Base-by-base conservation (phyloP, 53 echinoderm and acorn worm species). In the Apostichopus leukothele region DNA sequence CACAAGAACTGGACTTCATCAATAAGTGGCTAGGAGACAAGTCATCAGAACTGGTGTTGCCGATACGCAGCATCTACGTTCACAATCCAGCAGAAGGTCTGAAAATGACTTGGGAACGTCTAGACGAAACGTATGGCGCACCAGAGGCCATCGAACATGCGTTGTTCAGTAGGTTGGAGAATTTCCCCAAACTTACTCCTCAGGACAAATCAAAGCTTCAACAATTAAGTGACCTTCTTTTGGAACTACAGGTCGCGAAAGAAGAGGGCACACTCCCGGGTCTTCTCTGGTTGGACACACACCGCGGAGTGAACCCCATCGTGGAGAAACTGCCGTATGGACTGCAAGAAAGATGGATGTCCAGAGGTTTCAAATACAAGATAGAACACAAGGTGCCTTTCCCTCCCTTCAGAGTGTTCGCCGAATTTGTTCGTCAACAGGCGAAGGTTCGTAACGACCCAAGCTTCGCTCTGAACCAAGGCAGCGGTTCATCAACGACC, bases 1-100 rank as follows among this genome's bases (percentile, higher is more conserved):
- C 86, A 51, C 89, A 92, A 67, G 78, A 92, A 23, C 77, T 87
- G 11, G 92, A 92, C 27, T 90, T 92, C 76, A 61, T 87, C 0
- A 12, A 8, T 7, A 87, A 52, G 5, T 87, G 68, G 23, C 13
- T 74, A 3, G 87, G 87, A 21, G 20, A 66, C 6, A 55, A 74
- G 9, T 87, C 74, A 22, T 13, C 74, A 21, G 23, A 50, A 22
- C 77, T 22, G 14, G 27, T 51, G 5, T 22, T 16, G 19, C 22
- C 50, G 13, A 50, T 76, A 76, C 77, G 77, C 23, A 9, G 23
- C 5, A 51, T 87, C 1, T 39, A 87, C 50, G 50, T 87, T 12
- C 53, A 21, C 0, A 19, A 87, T 53, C 74, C 87, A 21, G 51
- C 12, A 18, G n/a, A 73, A 27, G 87, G 87, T 0, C 25, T 87